Evolutionary conservation across 2,113 vertebrate genomes (phyloP), one percentile per base, ranked within the genome.

Genomic region (Menura novaehollandiae): DNA sequence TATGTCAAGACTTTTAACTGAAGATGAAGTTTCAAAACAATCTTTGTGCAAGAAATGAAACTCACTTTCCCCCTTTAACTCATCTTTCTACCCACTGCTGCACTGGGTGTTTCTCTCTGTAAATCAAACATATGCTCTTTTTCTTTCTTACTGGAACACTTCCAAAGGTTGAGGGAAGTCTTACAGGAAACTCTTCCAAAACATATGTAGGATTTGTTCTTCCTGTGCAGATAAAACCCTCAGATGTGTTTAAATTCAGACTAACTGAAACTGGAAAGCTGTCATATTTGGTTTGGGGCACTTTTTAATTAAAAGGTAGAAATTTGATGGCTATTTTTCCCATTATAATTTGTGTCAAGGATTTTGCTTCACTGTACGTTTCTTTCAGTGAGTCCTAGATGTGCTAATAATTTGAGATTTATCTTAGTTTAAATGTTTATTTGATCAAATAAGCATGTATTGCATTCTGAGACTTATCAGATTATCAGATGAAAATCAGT

Each of bases 111-210:
- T 83, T 88, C 44, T 90, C 27, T 83, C 35, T 85, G 59, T 56
- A 78, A 81, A 67, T 89, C 80, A 95, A 82, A 87, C 73, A 89
- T 39, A 60, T 33, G 39, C 21, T 91, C 64, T 62, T 58, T 90
- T 69, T 93, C 73, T 78, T 84, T 68, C 35, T 95, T 47, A 72
- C 46, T 95, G 91, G 89, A 92, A 89, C 49, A 19, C 62, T 85
- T 95, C 95, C 95, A 95, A 64, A 87, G 13, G 19, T 52, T 75
- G 62, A 5, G 69, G 83, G 77, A 95, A 89, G 69, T 91, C 81
- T 93, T 92, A 94, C 89, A 89, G 93, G 93, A 97, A 97, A 92
- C 41, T 28, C 52, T 91, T 95, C 93, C 89, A 95, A 92, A 96
- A 94, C 68, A 68, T 85, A 91, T 92, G 84, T 89, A 82, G 60